phyloP scores from a whole-genome alignment of 1,140 invertebrate species.

The Penaeus chinensis region DNA sequence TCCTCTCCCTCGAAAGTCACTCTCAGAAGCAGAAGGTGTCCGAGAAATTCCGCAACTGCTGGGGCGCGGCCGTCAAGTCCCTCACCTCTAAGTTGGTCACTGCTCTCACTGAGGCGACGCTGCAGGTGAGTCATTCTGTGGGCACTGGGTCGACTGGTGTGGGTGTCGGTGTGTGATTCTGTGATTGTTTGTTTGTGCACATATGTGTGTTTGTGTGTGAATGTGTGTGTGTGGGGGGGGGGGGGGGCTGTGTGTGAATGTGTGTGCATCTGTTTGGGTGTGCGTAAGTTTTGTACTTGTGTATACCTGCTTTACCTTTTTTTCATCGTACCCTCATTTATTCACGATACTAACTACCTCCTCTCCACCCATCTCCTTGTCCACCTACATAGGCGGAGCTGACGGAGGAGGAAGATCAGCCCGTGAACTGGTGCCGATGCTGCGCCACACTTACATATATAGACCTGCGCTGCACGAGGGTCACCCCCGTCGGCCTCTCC shows the following conservation, averaged over 20 bases:
- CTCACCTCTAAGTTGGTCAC: constrained; percentile 17
- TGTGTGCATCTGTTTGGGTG: too few relatives aligned
- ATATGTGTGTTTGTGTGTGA: too few relatives aligned
- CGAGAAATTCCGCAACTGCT: constrained; percentile 17
- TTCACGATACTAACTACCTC: too few relatives aligned
- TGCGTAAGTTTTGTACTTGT: too few relatives aligned
- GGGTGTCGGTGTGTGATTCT: too few relatives aligned
- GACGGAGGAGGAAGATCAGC: not conserved
- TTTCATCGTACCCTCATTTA: not conserved
- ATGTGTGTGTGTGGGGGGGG: too few relatives aligned
- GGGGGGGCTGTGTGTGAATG: too few relatives aligned
- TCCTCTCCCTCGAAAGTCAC: not conserved
- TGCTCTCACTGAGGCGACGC: not conserved
- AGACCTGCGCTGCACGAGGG: constrained; percentile 35
- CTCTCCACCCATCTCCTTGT: not conserved
- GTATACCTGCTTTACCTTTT: too few relatives aligned
- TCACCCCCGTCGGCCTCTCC: constrained; percentile 15
- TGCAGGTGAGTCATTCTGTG: too few relatives aligned
- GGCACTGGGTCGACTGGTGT: too few relatives aligned
- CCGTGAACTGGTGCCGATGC: constrained; percentile 8
- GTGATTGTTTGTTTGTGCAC: too few relatives aligned
- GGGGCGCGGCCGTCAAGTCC: constrained; percentile 28
- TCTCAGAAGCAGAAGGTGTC: not conserved
- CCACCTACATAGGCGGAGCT: not conserved
- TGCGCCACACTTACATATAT: constrained; percentile 2